These are phyloP conservation scores for Leucoraja ocellata DNA, from an alignment of 2,797 vertebrate species.

Conservation along the genomic window DNA sequence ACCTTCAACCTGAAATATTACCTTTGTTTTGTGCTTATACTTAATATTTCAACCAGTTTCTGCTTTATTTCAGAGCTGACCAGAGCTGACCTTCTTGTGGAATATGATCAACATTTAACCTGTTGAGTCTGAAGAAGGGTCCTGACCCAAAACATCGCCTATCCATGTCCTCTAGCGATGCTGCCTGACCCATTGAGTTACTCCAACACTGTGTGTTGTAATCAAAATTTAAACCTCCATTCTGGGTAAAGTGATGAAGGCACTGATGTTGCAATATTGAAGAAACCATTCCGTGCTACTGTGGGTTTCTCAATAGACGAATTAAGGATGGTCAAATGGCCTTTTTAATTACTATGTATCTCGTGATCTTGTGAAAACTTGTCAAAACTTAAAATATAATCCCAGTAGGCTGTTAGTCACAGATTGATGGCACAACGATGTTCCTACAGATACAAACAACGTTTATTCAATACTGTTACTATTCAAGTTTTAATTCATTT, in stretches of 20 bases:
- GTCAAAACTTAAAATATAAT: background rate
- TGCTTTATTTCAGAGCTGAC: background rate
- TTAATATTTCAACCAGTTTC: too few species aligned
- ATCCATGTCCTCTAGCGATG: too few species aligned
- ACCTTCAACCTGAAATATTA: too few species aligned
- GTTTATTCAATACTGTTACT: background rate
- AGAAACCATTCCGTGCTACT: background rate
- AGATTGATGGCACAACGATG: background rate
- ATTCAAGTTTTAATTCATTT: background rate
- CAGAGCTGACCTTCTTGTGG: too few species aligned
- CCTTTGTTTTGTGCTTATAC: too few species aligned
- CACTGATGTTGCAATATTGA: background rate
- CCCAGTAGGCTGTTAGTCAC: background rate
- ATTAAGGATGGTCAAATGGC: background rate
- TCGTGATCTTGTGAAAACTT: background rate
- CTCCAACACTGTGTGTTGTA: too few species aligned
- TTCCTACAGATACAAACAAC: background rate
- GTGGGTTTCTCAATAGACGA: background rate
- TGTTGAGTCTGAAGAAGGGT: too few species aligned
- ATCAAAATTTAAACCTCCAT: background rate
- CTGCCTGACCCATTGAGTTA: too few species aligned
- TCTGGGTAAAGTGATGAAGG: background rate
- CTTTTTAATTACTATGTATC: background rate
- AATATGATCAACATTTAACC: background rate
- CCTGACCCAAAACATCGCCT: too few species aligned